These are phyloP conservation scores for Emmelina monodactyla DNA, from an alignment of 2,888 invertebrate species.

Conservation along the genomic window DNA sequence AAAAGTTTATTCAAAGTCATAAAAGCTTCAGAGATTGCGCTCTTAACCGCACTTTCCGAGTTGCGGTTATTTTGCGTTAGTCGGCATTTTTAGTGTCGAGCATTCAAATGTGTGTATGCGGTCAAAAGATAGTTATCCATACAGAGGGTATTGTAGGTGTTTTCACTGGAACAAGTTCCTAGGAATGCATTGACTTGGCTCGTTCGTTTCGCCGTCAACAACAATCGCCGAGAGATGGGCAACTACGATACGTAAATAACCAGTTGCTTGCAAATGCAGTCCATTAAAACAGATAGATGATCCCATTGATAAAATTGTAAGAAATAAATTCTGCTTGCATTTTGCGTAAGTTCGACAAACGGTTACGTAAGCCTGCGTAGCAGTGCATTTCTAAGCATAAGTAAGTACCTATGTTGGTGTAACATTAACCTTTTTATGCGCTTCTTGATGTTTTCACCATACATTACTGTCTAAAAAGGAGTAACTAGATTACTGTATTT, in stretches of 20 bases:
- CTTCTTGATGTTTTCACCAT: no score
- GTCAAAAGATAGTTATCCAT: not conserved
- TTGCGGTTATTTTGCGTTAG: not conserved
- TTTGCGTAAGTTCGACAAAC: no score
- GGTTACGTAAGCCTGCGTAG: no score
- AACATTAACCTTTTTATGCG: no score
- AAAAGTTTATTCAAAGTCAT: not conserved
- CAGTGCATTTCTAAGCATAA: no score
- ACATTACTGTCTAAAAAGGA: no score
- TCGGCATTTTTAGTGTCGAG: not conserved
- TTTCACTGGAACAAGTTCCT: conserved; percentile 46
- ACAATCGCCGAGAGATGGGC: not conserved
- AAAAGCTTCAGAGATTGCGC: no score
- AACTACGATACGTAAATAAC: conserved; percentile 16
- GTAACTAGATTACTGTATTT: no score
- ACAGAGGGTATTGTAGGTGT: conserved; percentile 2
- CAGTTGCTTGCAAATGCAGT: conserved; percentile 17
- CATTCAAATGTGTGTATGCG: not conserved
- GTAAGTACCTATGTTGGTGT: no score
- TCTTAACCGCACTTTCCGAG: not conserved
- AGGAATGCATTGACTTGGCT: conserved; percentile 33
- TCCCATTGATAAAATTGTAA: not conserved
- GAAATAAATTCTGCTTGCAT: no score
- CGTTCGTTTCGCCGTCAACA: conserved; percentile 12
- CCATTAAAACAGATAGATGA: not conserved